These are phyloP conservation scores for Setipinna tenuifilis DNA, from an alignment of 2,797 vertebrate species.

Conservation along the genomic window DNA sequence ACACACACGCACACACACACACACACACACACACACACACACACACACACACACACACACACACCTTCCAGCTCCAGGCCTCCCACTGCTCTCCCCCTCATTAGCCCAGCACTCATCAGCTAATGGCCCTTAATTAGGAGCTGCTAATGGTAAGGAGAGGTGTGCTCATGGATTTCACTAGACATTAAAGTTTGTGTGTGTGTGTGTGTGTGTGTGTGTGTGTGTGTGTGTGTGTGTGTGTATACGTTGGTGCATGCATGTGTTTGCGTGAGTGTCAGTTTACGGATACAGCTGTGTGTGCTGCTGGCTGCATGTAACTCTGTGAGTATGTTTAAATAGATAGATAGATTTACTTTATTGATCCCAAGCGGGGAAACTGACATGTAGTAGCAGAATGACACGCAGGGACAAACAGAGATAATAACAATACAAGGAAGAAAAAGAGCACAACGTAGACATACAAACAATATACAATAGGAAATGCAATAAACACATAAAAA, in stretches of 20 bases:
- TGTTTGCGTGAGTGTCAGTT: too few relatives aligned
- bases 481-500: too few relatives aligned
- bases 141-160: constrained; percentile 17
- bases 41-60: neutral
- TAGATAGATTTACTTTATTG: too few relatives aligned
- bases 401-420: too few relatives aligned
- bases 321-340: too few relatives aligned
- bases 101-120: constrained; percentile 66
- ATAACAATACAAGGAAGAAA: too few relatives aligned
- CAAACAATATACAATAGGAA: too few relatives aligned
- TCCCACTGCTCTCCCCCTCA: constrained; percentile 55
- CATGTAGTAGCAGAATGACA: too few relatives aligned
- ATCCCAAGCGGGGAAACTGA: too few relatives aligned
- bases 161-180: neutral
- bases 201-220: constrained; percentile 17
- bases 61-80: constrained; percentile 3
- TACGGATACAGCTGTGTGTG: neutral
- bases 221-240: neutral
- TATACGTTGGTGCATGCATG: neutral
- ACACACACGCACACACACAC: too few relatives aligned
- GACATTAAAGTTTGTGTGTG: constrained; percentile 22
- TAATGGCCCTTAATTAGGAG: constrained; percentile 63
- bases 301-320: neutral
- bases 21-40: too few relatives aligned
- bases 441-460: too few relatives aligned